A percentile compares a stretch with the other conserved stretches of the same genome.
Conservation (phyloP, 2,797 vertebrate genomes). For the Halcyon chelicuti region DNA sequence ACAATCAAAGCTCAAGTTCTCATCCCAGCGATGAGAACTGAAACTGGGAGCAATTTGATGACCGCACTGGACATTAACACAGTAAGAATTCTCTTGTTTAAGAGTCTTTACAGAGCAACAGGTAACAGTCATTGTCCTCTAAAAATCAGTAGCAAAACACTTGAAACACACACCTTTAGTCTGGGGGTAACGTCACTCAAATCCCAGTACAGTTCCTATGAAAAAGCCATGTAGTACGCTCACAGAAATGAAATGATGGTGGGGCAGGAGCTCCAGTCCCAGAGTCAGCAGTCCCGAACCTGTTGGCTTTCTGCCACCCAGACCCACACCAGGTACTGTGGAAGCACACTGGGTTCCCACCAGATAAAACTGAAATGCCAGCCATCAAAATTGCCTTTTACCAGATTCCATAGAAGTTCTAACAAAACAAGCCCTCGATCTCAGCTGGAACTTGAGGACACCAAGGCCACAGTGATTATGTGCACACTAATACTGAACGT, state of each 20-base stretch:
- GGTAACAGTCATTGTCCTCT: background rate
- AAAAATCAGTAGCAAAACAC: background rate
- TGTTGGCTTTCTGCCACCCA: background rate
- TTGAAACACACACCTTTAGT: background rate
- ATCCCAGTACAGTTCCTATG: background rate
- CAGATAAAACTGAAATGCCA: background rate
- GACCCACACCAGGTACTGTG: fast-evolving
- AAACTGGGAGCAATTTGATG: background rate
- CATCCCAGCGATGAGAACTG: background rate
- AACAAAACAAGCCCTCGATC: background rate
- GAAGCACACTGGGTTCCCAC: background rate
- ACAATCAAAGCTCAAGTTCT: background rate
- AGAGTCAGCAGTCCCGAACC: fast-evolving
- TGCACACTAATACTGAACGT: fast-evolving
- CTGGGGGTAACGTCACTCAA: background rate
- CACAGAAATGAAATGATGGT: background rate
- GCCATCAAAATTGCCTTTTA: background rate
- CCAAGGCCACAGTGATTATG: background rate
- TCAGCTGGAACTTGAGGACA: background rate
- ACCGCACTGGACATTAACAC: background rate
- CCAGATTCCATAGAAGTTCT: background rate
- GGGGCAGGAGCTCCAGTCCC: background rate
- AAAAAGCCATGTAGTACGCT: background rate
- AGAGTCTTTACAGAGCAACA: background rate
- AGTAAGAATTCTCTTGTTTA: background rate